phyloP scores from a whole-genome alignment of 2,888 invertebrate genomes.

The Drosophila suboccidentalis region DNA sequence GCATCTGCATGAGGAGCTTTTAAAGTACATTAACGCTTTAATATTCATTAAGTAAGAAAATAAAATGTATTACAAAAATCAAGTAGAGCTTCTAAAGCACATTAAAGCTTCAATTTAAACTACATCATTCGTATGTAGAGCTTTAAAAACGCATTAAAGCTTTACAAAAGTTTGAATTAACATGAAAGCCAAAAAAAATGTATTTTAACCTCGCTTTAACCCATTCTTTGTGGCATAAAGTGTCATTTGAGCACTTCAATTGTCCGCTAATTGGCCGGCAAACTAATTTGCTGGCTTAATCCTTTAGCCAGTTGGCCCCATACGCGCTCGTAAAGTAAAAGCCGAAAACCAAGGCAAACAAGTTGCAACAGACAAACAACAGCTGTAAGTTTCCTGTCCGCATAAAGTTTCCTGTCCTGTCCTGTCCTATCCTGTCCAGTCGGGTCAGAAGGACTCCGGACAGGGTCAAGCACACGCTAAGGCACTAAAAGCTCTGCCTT shows the following conservation, averaged over 20 bases:
- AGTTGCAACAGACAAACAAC: conserved; percentile 32
- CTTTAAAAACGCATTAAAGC: too few relatives aligned
- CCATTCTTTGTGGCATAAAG: neutral
- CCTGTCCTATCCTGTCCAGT: neutral
- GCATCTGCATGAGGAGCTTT: neutral
- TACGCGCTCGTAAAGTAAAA: conserved; percentile 9
- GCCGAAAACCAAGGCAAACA: conserved; percentile 31
- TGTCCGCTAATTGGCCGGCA: conserved; percentile 45
- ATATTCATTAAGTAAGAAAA: too few relatives aligned
- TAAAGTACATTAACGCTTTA: neutral
- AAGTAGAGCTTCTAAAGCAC: too few relatives aligned
- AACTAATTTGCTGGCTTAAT: conserved; percentile 25
- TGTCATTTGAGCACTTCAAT: conserved; percentile 12
- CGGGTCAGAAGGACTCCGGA: too few relatives aligned
- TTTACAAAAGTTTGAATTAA: neutral
- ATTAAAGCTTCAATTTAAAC: too few relatives aligned
- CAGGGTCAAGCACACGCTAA: conserved; percentile 59
- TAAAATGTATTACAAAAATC: too few relatives aligned
- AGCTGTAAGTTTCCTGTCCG: conserved; percentile 52
- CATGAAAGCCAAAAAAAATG: neutral
- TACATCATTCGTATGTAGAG: too few relatives aligned
- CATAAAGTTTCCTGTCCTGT: conserved; percentile 35
- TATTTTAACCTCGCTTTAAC: neutral
- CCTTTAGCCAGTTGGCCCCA: conserved; percentile 1
- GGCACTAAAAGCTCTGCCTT: conserved; percentile 62